Evolutionary conservation across 2,113 vertebrate genomes (phyloP), one percentile per base, ranked within the genome.

Genomic region (Ursus arctos): DNA sequence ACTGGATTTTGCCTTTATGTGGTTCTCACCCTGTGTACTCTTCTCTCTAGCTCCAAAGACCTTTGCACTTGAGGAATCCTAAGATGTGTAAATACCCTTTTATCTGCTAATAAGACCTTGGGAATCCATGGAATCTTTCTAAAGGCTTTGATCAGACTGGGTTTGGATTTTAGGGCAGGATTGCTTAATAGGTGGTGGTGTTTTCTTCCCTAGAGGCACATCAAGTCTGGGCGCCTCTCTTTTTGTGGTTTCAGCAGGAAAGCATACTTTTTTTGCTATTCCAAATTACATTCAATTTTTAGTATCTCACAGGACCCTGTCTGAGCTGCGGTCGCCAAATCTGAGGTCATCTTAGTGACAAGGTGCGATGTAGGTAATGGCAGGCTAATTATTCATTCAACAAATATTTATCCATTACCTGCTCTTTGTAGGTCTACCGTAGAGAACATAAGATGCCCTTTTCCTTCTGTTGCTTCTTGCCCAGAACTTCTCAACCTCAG

Each of bases 41-140:
- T 36, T 36, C 94, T 93, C 98, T 96, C 86, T 82, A 89, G 95
- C 92, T 89, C 95, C 85, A 67, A 91, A 96, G 98, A 97, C 95
- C 97, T 98, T 96, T 98, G 98, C 86, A 91, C 97, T 97, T 91
- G 92, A 95, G 67, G 97, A 98, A 95, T 97, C 94, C 87, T 94
- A 81, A 95, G 94, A 96, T 95, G 92, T 93, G 69, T 92, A 94
- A 97, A 94, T 98, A 89, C 74, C 92, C 77, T 91, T 98, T 97
- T 96, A 91, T 96, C 94, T 97, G 86, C 94, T 83, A 74, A 90
- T 51, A 96, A 97, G 95, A 85, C 92, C 89, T 93, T 79, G 93
- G 94, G 97, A 97, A 96, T 97, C 89, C 81, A 26, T 79, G 95
- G 96, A 97, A 96, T 97, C 90, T 95, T 96, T 95, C 89, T 88